These are phyloP conservation scores for Lagodon rhomboides DNA, from an alignment of 2,797 vertebrate species.

Conservation along the genomic window DNA sequence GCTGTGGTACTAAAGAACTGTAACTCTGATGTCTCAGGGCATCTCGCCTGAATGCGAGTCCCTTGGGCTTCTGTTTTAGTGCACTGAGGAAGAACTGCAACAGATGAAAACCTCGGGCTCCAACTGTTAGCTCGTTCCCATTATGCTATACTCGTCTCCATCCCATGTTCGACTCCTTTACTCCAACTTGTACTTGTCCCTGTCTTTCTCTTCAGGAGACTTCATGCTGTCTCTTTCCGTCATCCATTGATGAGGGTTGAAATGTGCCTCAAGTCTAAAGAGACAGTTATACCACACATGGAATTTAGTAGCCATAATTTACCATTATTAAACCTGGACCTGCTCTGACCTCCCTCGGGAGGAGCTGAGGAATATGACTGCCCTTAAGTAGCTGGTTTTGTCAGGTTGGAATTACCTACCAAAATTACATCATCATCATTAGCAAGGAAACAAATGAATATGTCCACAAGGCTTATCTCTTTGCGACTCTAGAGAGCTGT, in stretches of 20 bases:
- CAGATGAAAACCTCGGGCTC: constrained; percentile 65
- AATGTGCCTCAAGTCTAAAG: constrained; percentile 11
- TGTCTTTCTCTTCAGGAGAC: constrained; percentile 7
- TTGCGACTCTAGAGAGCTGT: background rate
- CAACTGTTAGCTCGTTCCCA: constrained; percentile 45
- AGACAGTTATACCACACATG: background rate
- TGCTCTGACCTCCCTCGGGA: background rate
- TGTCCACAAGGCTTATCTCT: background rate
- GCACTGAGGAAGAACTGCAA: constrained; percentile 53
- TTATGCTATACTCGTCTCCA: constrained; percentile 8
- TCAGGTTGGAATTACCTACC: background rate
- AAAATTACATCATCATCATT: background rate
- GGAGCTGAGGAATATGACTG: background rate
- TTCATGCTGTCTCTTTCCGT: background rate
- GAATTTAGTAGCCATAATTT: constrained; percentile 15
- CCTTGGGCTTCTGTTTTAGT: constrained; percentile 41
- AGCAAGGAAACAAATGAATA: constrained; percentile 1
- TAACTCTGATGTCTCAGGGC: constrained; percentile 28
- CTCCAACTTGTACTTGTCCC: background rate
- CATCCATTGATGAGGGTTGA: constrained; percentile 23
- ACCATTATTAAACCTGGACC: constrained; percentile 10
- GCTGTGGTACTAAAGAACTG: background rate
- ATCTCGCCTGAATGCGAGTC: constrained; percentile 48
- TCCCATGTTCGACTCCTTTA: constrained; percentile 8
- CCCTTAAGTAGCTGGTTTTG: constrained; percentile 8